Base-by-base conservation (phyloP, 2,113 vertebrate species). In the Picathartes gymnocephalus region DNA sequence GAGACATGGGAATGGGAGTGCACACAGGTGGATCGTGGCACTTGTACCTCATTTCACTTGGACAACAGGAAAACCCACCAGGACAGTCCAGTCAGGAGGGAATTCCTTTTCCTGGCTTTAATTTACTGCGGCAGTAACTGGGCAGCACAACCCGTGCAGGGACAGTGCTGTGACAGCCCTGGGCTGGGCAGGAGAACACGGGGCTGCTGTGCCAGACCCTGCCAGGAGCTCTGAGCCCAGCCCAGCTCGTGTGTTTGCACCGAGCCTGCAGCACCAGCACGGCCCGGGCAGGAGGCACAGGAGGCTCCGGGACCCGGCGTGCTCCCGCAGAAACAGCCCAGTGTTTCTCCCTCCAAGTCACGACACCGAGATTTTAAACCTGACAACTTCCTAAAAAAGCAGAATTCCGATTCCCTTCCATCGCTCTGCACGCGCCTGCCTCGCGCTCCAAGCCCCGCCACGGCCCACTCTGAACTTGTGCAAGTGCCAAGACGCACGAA, bases 221-320 rank as follows among this genome's bases (percentile, higher is more conserved):
- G 70, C 64, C 71, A 31, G 42, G 31, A 1, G 57, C 27, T 57
- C 7, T 8, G 28, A 7, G 2, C 42, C 31, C 65, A 11, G 68
- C 56, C 3, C 22, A 1, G 54, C n/a, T n/a, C n/a, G 39, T 3
- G 14, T 4, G 0, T 5, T 4, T 44, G 28, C 0, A 1, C 30
- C 0, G 60, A 2, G 33, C n/a, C 2, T 3, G 42, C 53, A 23
- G 0, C 40, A 3, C 18, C 31, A 1, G 20, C 1, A 2, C 15
- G 1, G 0, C 1, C 0, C 1, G 68, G n/a, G 4, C 0, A 3
- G 28, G 47, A 12, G 33, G 47, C 74, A 45, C 20, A 8, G 6
- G 4, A 1, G n/a, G 53, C 81, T 30, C 93, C 33, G 1, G 0
- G n/a, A 17, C 9, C 25, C 2, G 0, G 61, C 47, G 7, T 2